Evolutionary conservation across 2,888 invertebrate genomes (phyloP), one percentile per base, ranked within the genome.

Genomic region (Adelphocoris suturalis): DNA sequence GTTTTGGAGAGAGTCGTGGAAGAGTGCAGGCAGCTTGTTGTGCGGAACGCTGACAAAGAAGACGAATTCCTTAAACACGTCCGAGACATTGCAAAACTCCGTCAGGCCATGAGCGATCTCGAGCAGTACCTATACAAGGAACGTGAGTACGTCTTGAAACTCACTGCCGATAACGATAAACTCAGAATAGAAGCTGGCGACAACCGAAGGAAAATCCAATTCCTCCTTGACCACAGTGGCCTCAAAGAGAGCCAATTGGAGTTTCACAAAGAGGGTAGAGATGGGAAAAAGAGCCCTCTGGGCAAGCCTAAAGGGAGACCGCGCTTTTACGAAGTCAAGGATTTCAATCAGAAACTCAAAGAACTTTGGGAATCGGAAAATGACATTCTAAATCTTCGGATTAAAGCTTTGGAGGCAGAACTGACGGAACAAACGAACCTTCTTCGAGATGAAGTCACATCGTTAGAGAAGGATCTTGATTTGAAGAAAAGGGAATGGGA

Each of bases 401-500:
- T 90, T 12, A 86, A 89, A 37, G 76, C 90, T 12, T 48, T 91
- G 27, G 90, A 91, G 61, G 89, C 90, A 0, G 90, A 90, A 75
- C 89, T 90, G 19, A 55, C 81, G 89, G 90, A 89, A 55, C 90
- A 91, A 61, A 90, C 88, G 37, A 75, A 46, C 19, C 76, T 90
- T 19, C 55, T 91, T 1, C 81, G 82, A 80, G 90, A 91, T 68
- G 90, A 91, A 90, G 89, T 91, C 47, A 47, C 55, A 7, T 84
- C 90, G 11, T 86, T 90, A n/a, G 86, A 86, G 14, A 80, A 89
- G 16, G 91, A 91, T 89, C 75, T 90, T 19, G 90, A 90, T 82
- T 75, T 91, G 47, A 86, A 90, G 76, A 88, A 89, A 19, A 89
- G 89, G 27, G 91, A 91, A 89, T 90, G 91, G 91, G 90, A 90